phyloP scores from a whole-genome alignment of 2,113 vertebrate species.

The Calonectris borealis region DNA sequence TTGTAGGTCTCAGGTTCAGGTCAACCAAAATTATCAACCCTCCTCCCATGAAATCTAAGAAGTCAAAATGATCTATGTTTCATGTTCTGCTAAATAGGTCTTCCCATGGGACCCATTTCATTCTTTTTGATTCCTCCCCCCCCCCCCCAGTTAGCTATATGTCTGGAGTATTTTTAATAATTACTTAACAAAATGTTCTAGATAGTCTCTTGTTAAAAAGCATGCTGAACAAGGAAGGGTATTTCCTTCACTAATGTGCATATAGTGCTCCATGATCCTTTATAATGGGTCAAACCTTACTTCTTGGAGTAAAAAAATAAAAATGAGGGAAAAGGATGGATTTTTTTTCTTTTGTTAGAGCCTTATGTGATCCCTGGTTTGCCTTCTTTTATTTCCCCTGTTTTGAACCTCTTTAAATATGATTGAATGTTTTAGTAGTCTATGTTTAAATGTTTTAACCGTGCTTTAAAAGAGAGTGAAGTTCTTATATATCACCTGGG shows the following conservation, averaged over 20 bases:
- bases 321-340: background rate
- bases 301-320: background rate
- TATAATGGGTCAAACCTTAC: background rate
- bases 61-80: background rate
- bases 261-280: background rate
- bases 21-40: background rate
- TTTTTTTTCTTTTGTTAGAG: background rate
- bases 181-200: background rate
- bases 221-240: background rate
- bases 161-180: background rate
- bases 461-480: background rate
- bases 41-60: background rate
- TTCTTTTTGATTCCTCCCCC: background rate
- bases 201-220: background rate
- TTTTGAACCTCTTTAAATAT: background rate
- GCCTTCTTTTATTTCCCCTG: background rate
- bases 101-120: background rate
- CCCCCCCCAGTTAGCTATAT: background rate
- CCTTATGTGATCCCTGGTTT: background rate
- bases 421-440: background rate
- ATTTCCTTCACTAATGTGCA: background rate
- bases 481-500: background rate
- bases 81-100: background rate
- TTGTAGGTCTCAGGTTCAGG: background rate
- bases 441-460: background rate